Percentiles rank a stretch among this genome's conserved stretches.
Evolutionary conservation across 2,113 vertebrate genomes (phyloP).

Genomic region (Myrmecophaga tridactyla): DNA sequence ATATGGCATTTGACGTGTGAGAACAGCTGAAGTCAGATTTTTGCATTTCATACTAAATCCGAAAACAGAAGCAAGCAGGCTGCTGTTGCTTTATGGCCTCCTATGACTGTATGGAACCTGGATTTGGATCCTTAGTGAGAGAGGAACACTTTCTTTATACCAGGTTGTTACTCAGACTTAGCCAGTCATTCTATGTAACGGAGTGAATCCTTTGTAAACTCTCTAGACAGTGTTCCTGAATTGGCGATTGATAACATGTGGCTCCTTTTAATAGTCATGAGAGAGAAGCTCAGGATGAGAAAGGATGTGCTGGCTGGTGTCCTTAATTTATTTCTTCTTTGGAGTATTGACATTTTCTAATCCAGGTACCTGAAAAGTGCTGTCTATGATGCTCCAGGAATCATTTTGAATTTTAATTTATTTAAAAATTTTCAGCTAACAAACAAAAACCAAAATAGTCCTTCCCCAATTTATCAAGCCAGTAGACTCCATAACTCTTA

Average conservation of each 20-base stretch:
- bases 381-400: not conserved
- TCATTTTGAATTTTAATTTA: not conserved
- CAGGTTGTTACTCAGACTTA: not conserved
- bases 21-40: not conserved
- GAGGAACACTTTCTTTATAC: not conserved
- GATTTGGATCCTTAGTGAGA: not conserved
- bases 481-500: not conserved
- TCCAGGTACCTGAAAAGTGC: not conserved
- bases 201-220: not conserved
- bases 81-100: not conserved
- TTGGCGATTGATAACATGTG: not conserved
- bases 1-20: slow-evolving; percentile 36
- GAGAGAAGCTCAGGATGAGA: not conserved
- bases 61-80: not conserved
- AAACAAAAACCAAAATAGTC: not conserved
- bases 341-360: not conserved
- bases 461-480: not conserved
- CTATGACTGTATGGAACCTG: not conserved
- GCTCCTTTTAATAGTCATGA: not conserved
- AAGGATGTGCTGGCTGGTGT: not conserved
- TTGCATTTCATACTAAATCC: not conserved
- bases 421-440: slow-evolving; percentile 7
- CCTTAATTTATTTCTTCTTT: not conserved
- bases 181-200: not conserved
- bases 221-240: not conserved